Percentiles rank a stretch among this genome's conserved stretches.
Conservation (phyloP, 2,888 invertebrate species). For the Drosophila gaucha region DNA sequence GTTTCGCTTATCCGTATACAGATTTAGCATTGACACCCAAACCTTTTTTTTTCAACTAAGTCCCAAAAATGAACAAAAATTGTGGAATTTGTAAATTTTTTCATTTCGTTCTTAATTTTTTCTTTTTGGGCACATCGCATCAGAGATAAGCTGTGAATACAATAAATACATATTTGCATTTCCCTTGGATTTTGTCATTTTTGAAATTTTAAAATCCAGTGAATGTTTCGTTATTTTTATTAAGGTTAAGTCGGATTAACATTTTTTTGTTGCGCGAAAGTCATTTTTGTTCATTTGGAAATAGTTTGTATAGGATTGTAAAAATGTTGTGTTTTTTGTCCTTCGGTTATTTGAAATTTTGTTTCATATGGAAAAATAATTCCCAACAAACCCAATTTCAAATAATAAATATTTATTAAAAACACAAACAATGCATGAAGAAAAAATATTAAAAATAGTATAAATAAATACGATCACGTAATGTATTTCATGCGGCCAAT, state of each 20-base stretch:
- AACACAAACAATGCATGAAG: constrained; percentile 57
- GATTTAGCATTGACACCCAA: constrained; percentile 36
- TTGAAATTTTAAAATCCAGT: constrained; percentile 7
- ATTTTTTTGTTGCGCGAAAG: not conserved
- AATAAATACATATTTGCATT: constrained; percentile 30
- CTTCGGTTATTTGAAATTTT: not conserved
- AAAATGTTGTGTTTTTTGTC: not conserved
- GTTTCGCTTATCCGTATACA: constrained; percentile 18
- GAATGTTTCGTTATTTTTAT: constrained; percentile 13
- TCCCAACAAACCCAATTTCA: constrained; percentile 5
- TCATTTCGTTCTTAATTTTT: constrained; percentile 9
- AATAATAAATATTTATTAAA: constrained; percentile 50
- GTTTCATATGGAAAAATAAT: not conserved
- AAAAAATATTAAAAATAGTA: not conserved
- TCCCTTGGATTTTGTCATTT: constrained; percentile 4
- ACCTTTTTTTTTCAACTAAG: constrained; percentile 8
- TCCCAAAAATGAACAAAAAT: constrained; percentile 10
- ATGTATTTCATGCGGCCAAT: constrained; percentile 22
- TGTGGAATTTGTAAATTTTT: constrained; percentile 10
- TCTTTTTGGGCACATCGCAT: constrained; percentile 12
- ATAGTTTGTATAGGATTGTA: too few relatives aligned
- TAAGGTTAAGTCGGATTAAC: constrained; percentile 21
- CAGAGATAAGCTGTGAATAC: constrained; percentile 14
- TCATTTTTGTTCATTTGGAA: not conserved
- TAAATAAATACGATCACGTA: not conserved